phyloP scores from a whole-genome alignment of 2,888 invertebrate species.

The Eucera pruinosa region DNA sequence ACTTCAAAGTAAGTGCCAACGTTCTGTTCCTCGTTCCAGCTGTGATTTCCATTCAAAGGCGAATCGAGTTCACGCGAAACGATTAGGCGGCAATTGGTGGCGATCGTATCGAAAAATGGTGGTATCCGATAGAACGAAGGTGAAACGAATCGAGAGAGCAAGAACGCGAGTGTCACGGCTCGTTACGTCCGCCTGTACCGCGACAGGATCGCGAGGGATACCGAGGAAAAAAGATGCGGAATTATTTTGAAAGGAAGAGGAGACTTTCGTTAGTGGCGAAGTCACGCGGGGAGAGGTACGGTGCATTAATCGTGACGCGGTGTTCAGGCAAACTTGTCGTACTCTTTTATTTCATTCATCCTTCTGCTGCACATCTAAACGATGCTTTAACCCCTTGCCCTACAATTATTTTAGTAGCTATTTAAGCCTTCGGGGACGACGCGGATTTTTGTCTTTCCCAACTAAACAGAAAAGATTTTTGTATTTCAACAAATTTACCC shows the following conservation, averaged over 20 bases:
- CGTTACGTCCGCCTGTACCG: conserved; percentile 68
- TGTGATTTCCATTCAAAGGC: too few relatives aligned
- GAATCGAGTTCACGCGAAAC: too few relatives aligned
- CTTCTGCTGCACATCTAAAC: too few relatives aligned
- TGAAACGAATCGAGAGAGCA: conserved; percentile 52
- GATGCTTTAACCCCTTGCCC: too few relatives aligned
- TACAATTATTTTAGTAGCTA: too few relatives aligned
- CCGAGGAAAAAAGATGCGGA: conserved; percentile 72
- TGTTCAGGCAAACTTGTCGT: conserved; percentile 1
- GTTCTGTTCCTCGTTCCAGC: too few relatives aligned
- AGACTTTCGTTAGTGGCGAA: conserved; percentile 80
- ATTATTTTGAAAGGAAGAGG: conserved; percentile 83
- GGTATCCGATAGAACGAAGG: conserved; percentile 31
- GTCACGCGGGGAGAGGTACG: conserved; percentile 14
- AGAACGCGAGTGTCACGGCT: conserved; percentile 76
- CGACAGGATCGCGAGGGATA: conserved; percentile 53
- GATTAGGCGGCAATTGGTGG: not conserved
- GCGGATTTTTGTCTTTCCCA: too few relatives aligned
- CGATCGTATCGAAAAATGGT: not conserved
- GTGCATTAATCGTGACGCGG: conserved; percentile 39
- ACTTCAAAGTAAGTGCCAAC: too few relatives aligned
- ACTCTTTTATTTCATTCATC: conserved; percentile 2
- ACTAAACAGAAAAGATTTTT: too few relatives aligned
- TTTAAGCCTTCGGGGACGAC: too few relatives aligned
- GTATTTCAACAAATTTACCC: too few relatives aligned